Evolutionary conservation across 2,888 invertebrate genomes (phyloP).

Genomic region (Callimorpha dominula): DNA sequence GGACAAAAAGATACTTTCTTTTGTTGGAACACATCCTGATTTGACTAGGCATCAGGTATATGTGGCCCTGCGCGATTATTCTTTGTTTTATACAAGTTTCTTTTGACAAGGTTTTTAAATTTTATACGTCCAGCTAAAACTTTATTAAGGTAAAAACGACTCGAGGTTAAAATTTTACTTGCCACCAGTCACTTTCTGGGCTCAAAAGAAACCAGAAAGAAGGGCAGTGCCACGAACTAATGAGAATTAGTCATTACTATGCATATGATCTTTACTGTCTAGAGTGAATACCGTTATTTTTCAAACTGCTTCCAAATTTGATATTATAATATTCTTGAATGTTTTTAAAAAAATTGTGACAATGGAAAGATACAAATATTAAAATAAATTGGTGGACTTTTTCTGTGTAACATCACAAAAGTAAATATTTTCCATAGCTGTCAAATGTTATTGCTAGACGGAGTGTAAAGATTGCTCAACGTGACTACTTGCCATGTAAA

Average conservation of each 20-base stretch:
- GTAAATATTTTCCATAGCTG: not conserved
- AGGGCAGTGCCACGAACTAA: no score
- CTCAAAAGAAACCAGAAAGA: not conserved
- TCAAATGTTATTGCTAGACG: not conserved
- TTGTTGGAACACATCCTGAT: conserved; percentile 76
- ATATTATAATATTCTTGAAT: not conserved
- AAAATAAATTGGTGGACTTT: not conserved
- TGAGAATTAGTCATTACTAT: no score
- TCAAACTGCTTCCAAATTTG: not conserved
- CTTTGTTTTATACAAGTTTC: not conserved
- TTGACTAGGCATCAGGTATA: conserved; percentile 76
- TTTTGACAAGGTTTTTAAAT: not conserved
- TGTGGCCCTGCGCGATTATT: not conserved
- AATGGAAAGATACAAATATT: not conserved
- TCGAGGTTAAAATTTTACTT: not conserved
- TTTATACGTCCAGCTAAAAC: not conserved
- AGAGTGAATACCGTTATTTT: no score
- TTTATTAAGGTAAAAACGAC: not conserved
- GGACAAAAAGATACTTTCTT: conserved; percentile 69
- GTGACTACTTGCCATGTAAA: conserved; percentile 16
- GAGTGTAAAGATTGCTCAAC: conserved; percentile 11
- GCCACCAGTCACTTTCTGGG: not conserved
- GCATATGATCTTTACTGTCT: no score
- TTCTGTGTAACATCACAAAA: not conserved
- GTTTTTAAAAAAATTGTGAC: not conserved